Evolutionary conservation across 1,140 invertebrate species (phyloP), one percentile per base, ranked within the genome.

Genomic region (Drosophila oshimai): DNA sequence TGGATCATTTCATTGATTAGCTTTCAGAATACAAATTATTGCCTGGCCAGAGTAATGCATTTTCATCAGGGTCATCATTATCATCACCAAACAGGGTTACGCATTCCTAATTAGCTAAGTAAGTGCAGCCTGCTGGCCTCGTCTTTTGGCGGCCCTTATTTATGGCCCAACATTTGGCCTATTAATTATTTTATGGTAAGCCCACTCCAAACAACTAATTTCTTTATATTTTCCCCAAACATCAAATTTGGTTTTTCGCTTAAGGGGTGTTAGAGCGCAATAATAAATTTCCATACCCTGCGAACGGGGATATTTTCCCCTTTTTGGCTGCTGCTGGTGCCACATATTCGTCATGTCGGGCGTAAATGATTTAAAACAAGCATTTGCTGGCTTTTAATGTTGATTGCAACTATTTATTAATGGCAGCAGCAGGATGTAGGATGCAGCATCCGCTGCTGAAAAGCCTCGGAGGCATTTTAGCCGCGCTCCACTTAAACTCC

Each of bases 331-430:
- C 49, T 28, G 39, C 29, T 60, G 28, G 17, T 33, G 49, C 41
- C 67, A 44, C 65, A 50, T 51, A 55, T 80, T 60, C 77, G 51
- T 81, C 77, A 75, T 69, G 47, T 46, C 41, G 15, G 12, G 44
- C 36, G 62, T 28, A 71, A 80, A 80, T 60, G 71, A 55, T 75
- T 80, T 80, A 75, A 78, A 69, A 70, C 75, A 62, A 60, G 77
- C 50, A 39, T 57, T 37, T 76, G 57, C 53, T 51, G 72, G 54
- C 68, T 81, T 81, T 81, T 81, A 81, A 81, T 81, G 72, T 81
- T 81, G 72, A 81, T 81, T 81, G 72, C 77, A 57, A 81, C 77
- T 81, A 81, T 81, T 81, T 81, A 81, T 81, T 81, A 81, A 81
- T 73, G 68, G 78, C 57, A 39, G 70, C 36, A 34, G 49, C 42